Evolutionary conservation across 2,113 vertebrate genomes (phyloP), one percentile per base, ranked within the genome.

Genomic region (Heterotilapia buettikoferi): DNA sequence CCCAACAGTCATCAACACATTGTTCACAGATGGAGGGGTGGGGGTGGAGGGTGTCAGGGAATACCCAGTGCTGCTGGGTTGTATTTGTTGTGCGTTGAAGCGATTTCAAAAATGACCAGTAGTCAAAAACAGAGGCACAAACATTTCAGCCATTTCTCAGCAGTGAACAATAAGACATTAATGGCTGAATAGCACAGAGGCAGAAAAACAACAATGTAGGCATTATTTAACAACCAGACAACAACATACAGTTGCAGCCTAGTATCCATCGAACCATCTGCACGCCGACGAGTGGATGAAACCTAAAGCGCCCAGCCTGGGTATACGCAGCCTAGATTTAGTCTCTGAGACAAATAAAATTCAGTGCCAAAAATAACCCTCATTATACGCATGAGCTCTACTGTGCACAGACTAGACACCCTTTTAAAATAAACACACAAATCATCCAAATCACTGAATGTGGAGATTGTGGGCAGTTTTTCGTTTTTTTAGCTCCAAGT

Each of bases 191-290:
- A 84, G 80, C 57, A 18, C 18, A 57, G 76, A 82, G 63, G 82
- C 83, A 90, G 40, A 80, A 84, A 86, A 82, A 76, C 86, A 88
- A 93, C 92, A 94, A 94, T 88, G 89, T 50, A 26, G 29, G 14
- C 80, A 76, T 93, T 93, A 87, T 93, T 85, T 81, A 84, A 73
- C 59, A 86, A 84, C 5, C 87, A 83, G 79, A 91, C 82, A 36
- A 57, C 80, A n/a, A 86, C 92, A 86, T 66, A 83, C 85, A 90
- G 63, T 80, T 83, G 14, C 53, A 89, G 86, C 57, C 79, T 53
- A 73, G 21, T 14, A 31, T 86, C n/a, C 71, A 85, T 80, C 76
- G 1, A 76, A 84, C 61, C 83, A 82, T 61, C 87, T 85, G 84
- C 86, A 78, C 24, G 13, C 19, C 21, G 16, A 53, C 82, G 79